Conservation (phyloP, 2,888 invertebrate species). For the Drosophila borealis region DNA sequence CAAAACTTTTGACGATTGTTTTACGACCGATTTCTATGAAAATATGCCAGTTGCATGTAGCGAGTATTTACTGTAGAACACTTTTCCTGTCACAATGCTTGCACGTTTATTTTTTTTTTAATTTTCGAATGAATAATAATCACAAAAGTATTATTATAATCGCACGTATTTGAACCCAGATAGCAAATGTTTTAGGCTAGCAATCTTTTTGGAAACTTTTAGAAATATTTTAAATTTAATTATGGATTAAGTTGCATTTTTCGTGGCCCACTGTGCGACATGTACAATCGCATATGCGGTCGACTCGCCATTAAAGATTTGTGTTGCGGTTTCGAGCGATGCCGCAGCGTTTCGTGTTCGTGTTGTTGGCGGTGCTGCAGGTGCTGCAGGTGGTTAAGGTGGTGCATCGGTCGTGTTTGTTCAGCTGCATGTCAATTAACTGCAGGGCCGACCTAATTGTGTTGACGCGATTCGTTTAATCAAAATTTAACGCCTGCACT, state of each 20-base stretch:
- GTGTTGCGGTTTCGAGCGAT: constrained; percentile 61
- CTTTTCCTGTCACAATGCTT: no score
- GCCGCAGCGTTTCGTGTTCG: constrained; percentile 41
- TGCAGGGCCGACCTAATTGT: constrained; percentile 67
- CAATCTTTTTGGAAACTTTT: no score
- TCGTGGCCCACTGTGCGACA: constrained; percentile 43
- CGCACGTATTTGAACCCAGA: no score
- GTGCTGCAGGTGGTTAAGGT: constrained; percentile 15
- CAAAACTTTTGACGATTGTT: no score
- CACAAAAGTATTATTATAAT: no score
- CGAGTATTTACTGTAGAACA: no score
- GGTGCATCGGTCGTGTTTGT: constrained; percentile 47
- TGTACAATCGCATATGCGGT: constrained; percentile 60
- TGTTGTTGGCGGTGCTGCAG: constrained; percentile 10
- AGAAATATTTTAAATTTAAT: no score
- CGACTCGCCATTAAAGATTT: constrained; percentile 75
- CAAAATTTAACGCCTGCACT: constrained; percentile 64
- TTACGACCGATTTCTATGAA: no score
- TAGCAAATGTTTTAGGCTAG: no score
- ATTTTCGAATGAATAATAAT: no score
- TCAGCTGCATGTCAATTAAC: constrained; percentile 69
- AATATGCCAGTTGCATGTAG: no score
- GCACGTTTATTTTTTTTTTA: no score
- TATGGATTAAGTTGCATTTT: background rate
- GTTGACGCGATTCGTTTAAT: constrained; percentile 71